These are phyloP conservation scores for Tragelaphus scriptus DNA, from an alignment of 2,113 vertebrate species.

Conservation along the genomic window DNA sequence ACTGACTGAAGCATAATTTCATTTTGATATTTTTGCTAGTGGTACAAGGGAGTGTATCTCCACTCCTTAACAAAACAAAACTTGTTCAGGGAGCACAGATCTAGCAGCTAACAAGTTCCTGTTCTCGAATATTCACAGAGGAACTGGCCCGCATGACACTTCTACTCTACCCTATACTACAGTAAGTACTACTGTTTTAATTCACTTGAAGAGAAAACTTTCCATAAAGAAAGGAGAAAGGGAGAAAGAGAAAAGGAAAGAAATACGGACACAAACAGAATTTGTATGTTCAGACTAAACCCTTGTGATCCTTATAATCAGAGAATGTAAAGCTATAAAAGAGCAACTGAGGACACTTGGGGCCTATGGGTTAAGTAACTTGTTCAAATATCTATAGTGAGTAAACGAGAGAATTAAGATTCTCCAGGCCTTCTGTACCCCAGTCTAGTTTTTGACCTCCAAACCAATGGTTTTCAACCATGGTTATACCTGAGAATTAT, in stretches of 20 bases:
- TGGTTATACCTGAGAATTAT: neutral
- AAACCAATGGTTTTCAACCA: conserved; percentile 6
- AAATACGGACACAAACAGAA: neutral
- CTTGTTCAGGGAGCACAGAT: neutral
- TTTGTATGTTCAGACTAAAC: neutral
- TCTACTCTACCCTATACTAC: neutral
- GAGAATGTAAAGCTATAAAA: neutral
- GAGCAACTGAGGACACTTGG: neutral
- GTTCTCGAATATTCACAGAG: neutral
- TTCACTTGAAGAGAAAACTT: conserved; percentile 7
- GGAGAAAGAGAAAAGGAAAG: neutral
- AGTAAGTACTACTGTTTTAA: neutral
- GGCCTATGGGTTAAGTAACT: neutral
- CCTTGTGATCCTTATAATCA: neutral
- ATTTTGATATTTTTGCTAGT: neutral
- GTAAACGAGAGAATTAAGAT: neutral
- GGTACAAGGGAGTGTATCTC: neutral
- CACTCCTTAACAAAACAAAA: neutral
- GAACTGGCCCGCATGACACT: neutral
- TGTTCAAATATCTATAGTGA: neutral
- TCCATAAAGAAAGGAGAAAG: neutral
- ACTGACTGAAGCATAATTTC: neutral
- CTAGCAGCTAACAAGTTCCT: neutral
- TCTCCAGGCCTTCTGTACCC: neutral
- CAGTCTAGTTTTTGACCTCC: neutral